Conservation (phyloP, 2,113 vertebrate species). For the Campylomormyrus tamandua region DNA sequence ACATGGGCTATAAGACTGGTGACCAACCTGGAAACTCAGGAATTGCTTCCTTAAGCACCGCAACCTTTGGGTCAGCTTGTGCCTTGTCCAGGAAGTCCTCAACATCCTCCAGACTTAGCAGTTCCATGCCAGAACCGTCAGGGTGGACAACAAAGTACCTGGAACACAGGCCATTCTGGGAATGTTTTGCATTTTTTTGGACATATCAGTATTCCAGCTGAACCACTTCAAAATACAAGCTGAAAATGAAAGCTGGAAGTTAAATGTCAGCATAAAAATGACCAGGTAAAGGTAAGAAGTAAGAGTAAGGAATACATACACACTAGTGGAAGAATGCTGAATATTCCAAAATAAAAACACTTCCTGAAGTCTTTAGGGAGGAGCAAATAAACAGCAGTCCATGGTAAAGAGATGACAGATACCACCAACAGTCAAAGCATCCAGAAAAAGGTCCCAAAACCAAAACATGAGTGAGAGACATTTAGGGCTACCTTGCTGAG, state of each 20-base stretch:
- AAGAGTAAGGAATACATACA: not conserved
- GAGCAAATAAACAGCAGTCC: not conserved
- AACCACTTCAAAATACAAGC: not conserved
- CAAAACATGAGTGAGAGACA: not conserved
- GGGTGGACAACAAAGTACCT: slow-evolving; percentile 76
- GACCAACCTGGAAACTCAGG: slow-evolving; percentile 61
- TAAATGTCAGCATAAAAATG: not conserved
- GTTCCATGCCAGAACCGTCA: slow-evolving; percentile 79
- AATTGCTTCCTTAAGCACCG: slow-evolving; percentile 69
- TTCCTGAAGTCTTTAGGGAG: not conserved
- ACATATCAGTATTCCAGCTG: not conserved
- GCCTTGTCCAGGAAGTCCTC: slow-evolving; percentile 59
- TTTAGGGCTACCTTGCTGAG: slow-evolving; percentile 67
- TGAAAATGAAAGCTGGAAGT: not conserved
- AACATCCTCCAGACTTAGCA: slow-evolving; percentile 66
- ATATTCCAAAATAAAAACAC: not conserved
- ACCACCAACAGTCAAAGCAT: not conserved
- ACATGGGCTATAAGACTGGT: not conserved
- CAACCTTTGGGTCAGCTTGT: slow-evolving; percentile 54
- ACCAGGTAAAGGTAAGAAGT: not conserved
- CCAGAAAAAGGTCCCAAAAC: not conserved
- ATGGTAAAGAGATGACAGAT: not conserved
- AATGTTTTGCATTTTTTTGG: not conserved
- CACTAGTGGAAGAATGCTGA: not conserved
- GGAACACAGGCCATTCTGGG: not conserved